phyloP scores from a whole-genome alignment of 2,113 vertebrate genomes.

The Epinephelus fuscoguttatus region DNA sequence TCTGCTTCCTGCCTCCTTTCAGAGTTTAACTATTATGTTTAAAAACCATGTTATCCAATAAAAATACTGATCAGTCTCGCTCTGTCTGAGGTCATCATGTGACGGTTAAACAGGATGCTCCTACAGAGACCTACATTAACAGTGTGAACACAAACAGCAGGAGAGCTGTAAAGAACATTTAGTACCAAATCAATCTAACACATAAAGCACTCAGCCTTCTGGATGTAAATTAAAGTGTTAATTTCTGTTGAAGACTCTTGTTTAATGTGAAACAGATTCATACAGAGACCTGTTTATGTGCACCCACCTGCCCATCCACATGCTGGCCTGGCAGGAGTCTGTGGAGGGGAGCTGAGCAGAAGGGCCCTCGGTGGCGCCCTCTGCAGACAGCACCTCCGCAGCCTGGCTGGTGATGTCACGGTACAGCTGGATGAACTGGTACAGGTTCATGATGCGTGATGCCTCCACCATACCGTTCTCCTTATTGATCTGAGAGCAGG shows the following conservation, averaged over 20 bases:
- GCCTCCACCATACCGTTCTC: constrained; percentile 92
- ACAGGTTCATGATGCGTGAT: constrained; percentile 97
- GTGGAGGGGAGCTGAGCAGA: constrained; percentile 84
- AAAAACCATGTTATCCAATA: no score
- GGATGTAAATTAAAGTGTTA: no score
- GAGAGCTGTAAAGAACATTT: no score
- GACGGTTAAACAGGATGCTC: no score
- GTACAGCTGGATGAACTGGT: constrained; percentile 98
- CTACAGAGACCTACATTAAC: no score
- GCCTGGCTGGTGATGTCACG: constrained; percentile 96
- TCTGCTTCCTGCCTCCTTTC: no score
- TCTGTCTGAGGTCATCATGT: background rate
- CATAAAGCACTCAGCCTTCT: no score
- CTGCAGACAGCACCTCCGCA: constrained; percentile 87
- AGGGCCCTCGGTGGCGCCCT: constrained; percentile 81
- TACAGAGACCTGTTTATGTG: background rate
- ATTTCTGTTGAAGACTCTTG: background rate
- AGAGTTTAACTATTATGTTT: no score
- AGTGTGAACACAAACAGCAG: background rate
- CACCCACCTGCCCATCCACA: constrained; percentile 97
- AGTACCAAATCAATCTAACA: no score
- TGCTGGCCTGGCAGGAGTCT: constrained; percentile 94
- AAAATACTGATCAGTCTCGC: no score
- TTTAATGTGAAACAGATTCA: background rate
- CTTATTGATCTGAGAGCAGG: constrained; percentile 92